Evolutionary conservation across 2,888 invertebrate species (phyloP).

Genomic region (Opisthograptis luteolata): DNA sequence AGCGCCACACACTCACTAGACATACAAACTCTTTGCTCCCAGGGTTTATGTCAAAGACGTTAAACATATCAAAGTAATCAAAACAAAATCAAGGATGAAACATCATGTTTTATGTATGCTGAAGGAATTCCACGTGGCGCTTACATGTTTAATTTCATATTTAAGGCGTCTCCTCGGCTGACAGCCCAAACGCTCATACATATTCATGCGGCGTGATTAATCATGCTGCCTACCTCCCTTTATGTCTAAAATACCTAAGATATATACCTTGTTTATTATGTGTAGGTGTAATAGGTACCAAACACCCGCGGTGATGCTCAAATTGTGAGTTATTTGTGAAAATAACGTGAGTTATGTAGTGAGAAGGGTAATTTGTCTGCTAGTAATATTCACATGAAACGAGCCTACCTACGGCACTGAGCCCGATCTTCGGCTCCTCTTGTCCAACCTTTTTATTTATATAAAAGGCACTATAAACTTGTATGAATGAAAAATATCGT

Average conservation of each 20-base stretch:
- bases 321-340: slow-evolving; percentile 57
- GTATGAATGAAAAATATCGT: no score
- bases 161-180: slow-evolving; percentile 67
- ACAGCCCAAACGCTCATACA: slow-evolving; percentile 76
- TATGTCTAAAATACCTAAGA: slow-evolving; percentile 49
- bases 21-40: not conserved
- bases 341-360: slow-evolving; percentile 49
- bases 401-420: not conserved
- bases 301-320: slow-evolving; percentile 49
- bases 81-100: slow-evolving; percentile 38
- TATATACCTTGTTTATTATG: slow-evolving; percentile 50
- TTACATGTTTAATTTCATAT: slow-evolving; percentile 75
- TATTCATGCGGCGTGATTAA: slow-evolving; percentile 81
- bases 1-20: no score
- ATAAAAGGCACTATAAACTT: no score
- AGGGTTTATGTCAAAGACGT: not conserved
- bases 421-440: no score
- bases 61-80: slow-evolving; percentile 13
- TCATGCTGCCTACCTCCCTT: slow-evolving; percentile 63
- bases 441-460: no score
- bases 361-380: slow-evolving; percentile 49
- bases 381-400: not conserved
- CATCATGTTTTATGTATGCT: slow-evolving; percentile 43
- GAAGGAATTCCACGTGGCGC: slow-evolving; percentile 22
- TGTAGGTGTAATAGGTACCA: slow-evolving; percentile 31